Base-by-base conservation (phyloP, 2,113 vertebrate species). In the Callithrix jacchus region DNA sequence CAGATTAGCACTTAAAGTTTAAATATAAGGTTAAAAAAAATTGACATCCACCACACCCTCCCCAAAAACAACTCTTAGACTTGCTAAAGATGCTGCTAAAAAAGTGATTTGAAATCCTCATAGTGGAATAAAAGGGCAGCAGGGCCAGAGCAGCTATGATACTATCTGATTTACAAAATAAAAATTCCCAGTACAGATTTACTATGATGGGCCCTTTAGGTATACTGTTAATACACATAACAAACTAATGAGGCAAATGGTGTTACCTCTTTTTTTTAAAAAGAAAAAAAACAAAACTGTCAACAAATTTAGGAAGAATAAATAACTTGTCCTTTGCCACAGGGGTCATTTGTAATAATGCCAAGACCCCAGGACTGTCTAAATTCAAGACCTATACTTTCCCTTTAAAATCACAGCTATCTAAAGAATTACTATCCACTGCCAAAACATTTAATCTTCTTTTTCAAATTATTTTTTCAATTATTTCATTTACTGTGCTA, bases 181-280 rank as follows among this genome's bases (percentile, higher is more conserved):
- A 13, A 30, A 96, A 95, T 93, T 91, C 35, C 27, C 86, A 89
- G 86, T 11, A 82, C 96, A 93, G 47, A 91, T 88, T 94, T 96
- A 91, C 8, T 45, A n/a, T 68, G n/a, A 87, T 6, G 49, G 32
- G 45, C 6, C 54, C 45, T 80, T 95, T 83, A 88, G 42, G 66
- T 84, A 64, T 54, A 95, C 27, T 45, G 56, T 80, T 74, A 88
- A 93, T 56, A 42, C 54, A 56, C 11, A 37, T 30, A 95, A 54
- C 79, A 89, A 94, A 90, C 37, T 83, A 64, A 90, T 64, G 61
- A 64, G 61, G 73, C 71, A 94, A n/a, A 61, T 49, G 66, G 40
- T 81, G 64, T 45, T 94, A 64, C 35, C 17, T n/a, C 71, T 87
- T 52, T 86, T 84, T 87, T 45, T 82, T 87, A 80, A 87, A n/a